phyloP scores from a whole-genome alignment of 1,140 invertebrate species.

The Palaemon carinicauda region DNA sequence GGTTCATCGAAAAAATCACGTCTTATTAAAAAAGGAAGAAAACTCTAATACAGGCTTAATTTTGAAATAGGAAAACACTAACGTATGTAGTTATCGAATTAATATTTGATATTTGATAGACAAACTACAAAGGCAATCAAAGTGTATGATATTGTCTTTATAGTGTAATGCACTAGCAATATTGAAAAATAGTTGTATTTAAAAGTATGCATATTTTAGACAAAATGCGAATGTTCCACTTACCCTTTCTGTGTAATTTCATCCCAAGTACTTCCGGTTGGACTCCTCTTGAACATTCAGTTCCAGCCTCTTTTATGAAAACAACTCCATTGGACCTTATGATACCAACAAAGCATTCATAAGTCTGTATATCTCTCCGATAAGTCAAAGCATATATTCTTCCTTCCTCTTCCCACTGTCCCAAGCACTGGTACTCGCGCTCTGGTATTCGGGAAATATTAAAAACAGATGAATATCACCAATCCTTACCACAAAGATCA shows the following conservation, averaged over 20 bases:
- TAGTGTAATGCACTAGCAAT: too few relatives aligned
- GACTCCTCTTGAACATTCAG: conserved; percentile 74
- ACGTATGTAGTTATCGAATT: too few relatives aligned
- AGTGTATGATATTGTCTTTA: too few relatives aligned
- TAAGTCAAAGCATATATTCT: conserved; percentile 76
- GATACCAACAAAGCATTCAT: conserved; percentile 77
- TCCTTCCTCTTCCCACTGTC: conserved; percentile 75
- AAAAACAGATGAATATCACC: neutral
- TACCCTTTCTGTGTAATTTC: conserved; percentile 69
- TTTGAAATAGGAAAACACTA: too few relatives aligned
- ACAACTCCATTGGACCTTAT: conserved; percentile 71
- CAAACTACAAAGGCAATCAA: too few relatives aligned
- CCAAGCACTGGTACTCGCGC: conserved; percentile 75
- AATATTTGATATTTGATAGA: too few relatives aligned
- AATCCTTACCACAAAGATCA: neutral
- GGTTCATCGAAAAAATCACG: too few relatives aligned
- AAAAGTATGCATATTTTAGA: too few relatives aligned
- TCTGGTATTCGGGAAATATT: conserved; percentile 65
- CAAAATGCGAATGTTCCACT: neutral
- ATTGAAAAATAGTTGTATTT: too few relatives aligned
- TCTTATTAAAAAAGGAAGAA: too few relatives aligned
- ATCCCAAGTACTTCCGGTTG: conserved; percentile 73
- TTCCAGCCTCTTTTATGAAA: conserved; percentile 76
- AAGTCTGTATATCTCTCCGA: conserved; percentile 72
- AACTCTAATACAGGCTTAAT: too few relatives aligned